Evolutionary conservation across 2,888 invertebrate genomes (phyloP).

Genomic region (Diploptera punctata): DNA sequence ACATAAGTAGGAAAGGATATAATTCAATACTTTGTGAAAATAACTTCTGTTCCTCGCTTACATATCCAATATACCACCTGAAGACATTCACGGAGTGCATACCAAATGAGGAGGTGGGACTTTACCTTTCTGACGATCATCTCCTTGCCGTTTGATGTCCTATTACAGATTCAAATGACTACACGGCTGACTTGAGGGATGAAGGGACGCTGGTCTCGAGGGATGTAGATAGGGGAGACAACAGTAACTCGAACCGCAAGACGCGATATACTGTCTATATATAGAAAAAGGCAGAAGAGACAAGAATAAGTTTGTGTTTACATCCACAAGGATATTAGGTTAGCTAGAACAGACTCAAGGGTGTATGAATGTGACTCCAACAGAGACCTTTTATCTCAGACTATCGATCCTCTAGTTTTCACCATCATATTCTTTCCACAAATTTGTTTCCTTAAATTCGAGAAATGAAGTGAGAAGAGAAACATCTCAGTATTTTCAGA

Average conservation of each 20-base stretch:
- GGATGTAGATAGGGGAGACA: neutral
- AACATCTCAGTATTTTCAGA: too few relatives aligned
- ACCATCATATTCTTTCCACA: neutral
- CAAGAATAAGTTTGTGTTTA: constrained; percentile 26
- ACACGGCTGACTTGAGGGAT: constrained; percentile 9
- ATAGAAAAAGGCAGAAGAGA: neutral
- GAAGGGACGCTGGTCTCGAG: neutral
- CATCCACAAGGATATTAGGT: constrained; percentile 25
- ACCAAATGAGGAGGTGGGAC: too few relatives aligned
- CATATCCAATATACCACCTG: constrained; percentile 5
- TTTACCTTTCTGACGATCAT: constrained; percentile 26
- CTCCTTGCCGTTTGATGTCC: constrained; percentile 33
- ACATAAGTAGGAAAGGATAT: neutral
- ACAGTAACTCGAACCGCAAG: constrained; percentile 19
- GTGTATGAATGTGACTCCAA: neutral
- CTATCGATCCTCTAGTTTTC: neutral
- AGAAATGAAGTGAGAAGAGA: too few relatives aligned
- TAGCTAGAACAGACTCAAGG: neutral
- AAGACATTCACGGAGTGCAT: too few relatives aligned
- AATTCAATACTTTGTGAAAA: constrained; percentile 7
- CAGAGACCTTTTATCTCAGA: neutral
- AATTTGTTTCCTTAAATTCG: too few relatives aligned
- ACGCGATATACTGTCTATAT: neutral
- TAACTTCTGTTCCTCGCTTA: neutral
- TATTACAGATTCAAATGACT: constrained; percentile 39